Evolutionary conservation across 2,113 vertebrate species (phyloP).

Genomic region (Etheostoma cragini): DNA sequence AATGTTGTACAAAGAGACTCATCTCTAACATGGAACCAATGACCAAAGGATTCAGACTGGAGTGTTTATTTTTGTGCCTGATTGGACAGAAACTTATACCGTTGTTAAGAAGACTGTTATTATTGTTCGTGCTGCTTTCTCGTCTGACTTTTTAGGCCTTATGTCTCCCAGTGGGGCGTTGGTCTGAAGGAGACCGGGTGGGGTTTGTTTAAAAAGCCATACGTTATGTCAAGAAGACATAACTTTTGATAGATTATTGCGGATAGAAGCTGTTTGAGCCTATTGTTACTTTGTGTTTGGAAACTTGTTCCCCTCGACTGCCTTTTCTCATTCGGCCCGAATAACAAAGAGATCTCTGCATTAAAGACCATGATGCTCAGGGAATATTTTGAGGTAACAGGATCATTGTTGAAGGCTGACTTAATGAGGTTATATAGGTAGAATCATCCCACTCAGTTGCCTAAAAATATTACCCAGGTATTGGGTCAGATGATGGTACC

Average conservation of each 20-base stretch:
- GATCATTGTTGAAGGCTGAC: not conserved
- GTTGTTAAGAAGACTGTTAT: constrained; percentile 41
- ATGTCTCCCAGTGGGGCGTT: not conserved
- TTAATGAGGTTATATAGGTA: not conserved
- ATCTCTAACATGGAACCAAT: constrained; percentile 69
- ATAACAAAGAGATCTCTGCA: constrained; percentile 36
- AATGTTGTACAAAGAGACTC: constrained; percentile 6
- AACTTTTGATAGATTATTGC: constrained; percentile 52
- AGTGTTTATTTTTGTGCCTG: constrained; percentile 76
- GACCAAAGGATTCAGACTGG: constrained; percentile 67
- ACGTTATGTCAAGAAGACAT: constrained; percentile 53
- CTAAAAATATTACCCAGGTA: constrained; percentile 9
- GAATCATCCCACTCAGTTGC: not conserved
- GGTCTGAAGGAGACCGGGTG: constrained; percentile 36
- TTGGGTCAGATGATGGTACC: not conserved
- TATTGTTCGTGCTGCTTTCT: constrained; percentile 62
- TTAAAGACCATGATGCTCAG: not conserved
- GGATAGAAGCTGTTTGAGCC: constrained; percentile 31
- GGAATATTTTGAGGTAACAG: not conserved
- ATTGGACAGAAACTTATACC: constrained; percentile 66
- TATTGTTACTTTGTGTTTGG: constrained; percentile 34
- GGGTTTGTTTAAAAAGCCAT: constrained; percentile 80
- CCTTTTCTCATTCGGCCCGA: constrained; percentile 59
- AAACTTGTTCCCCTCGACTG: constrained; percentile 50
- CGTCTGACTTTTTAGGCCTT: constrained; percentile 44